A percentile compares a stretch with the other conserved stretches of the same genome.
phyloP scores from a whole-genome alignment of 2,888 invertebrate genomes.

The Plebejus anna region DNA sequence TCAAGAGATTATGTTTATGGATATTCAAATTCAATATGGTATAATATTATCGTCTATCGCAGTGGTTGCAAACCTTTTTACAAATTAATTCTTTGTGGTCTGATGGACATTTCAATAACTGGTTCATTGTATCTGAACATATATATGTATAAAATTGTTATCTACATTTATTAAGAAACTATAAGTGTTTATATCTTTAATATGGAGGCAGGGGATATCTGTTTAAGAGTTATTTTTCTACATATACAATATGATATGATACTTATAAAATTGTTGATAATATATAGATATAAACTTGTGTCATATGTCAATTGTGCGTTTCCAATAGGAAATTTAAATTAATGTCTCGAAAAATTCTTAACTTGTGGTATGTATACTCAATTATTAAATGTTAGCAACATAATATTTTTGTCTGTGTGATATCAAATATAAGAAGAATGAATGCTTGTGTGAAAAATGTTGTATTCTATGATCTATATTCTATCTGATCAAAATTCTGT shows the following conservation, averaged over 20 bases:
- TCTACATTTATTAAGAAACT: conserved; percentile 28
- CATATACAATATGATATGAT: conserved; percentile 28
- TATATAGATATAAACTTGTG: conserved; percentile 21
- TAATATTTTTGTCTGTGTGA: neutral
- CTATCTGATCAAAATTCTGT: neutral
- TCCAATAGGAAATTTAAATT: conserved; percentile 13
- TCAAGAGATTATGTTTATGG: neutral
- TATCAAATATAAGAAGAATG: neutral
- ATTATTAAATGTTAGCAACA: neutral
- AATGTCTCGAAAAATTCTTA: neutral
- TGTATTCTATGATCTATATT: neutral
- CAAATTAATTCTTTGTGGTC: conserved; percentile 1
- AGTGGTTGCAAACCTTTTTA: neutral
- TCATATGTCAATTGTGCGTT: conserved; percentile 28
- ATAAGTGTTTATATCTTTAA: conserved; percentile 26
- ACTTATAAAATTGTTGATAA: conserved; percentile 29
- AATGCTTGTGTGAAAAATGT: neutral
- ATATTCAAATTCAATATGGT: neutral
- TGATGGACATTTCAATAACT: neutral
- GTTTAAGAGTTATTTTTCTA: conserved; percentile 28
- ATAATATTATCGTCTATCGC: neutral
- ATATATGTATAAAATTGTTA: conserved; percentile 29
- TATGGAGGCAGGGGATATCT: conserved; percentile 21
- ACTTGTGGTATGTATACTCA: neutral
- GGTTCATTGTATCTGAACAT: conserved; percentile 7